Conservation (phyloP, 2,113 vertebrate species). For the Danionella cerebrum region DNA sequence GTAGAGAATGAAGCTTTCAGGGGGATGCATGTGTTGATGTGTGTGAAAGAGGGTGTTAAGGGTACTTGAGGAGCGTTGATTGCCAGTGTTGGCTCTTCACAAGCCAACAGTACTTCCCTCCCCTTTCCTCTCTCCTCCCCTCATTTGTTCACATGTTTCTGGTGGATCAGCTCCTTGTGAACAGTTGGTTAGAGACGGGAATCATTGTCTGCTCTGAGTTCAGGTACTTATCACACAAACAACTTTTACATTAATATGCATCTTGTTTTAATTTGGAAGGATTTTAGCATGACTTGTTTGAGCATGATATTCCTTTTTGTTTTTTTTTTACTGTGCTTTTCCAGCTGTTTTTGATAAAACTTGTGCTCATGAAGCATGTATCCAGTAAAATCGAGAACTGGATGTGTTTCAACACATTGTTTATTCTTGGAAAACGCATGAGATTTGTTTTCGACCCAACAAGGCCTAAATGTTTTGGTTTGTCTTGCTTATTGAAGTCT, state of each 20-base stretch:
- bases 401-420: not conserved
- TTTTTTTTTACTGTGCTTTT: too few relatives aligned
- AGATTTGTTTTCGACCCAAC: not conserved
- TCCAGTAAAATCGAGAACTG: not conserved
- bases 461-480: not conserved
- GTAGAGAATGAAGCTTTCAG: conserved; percentile 34
- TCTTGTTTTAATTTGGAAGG: not conserved
- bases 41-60: conserved; percentile 20
- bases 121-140: conserved; percentile 13
- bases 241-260: not conserved
- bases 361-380: not conserved
- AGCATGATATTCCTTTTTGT: not conserved
- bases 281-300: too few relatives aligned
- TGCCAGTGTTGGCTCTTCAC: conserved; percentile 29
- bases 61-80: conserved; percentile 20
- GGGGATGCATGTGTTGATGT: conserved; percentile 41
- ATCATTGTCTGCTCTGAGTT: not conserved
- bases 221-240: conserved; percentile 40
- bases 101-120: conserved; percentile 41
- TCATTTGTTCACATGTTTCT: conserved; percentile 14
- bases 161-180: conserved; percentile 1
- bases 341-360: conserved; percentile 35
- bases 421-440: not conserved
- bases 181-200: conserved; percentile 9
- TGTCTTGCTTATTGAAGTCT: not conserved